Evolutionary conservation across 2,113 vertebrate genomes (phyloP).

Genomic region (Sterna hirundo): DNA sequence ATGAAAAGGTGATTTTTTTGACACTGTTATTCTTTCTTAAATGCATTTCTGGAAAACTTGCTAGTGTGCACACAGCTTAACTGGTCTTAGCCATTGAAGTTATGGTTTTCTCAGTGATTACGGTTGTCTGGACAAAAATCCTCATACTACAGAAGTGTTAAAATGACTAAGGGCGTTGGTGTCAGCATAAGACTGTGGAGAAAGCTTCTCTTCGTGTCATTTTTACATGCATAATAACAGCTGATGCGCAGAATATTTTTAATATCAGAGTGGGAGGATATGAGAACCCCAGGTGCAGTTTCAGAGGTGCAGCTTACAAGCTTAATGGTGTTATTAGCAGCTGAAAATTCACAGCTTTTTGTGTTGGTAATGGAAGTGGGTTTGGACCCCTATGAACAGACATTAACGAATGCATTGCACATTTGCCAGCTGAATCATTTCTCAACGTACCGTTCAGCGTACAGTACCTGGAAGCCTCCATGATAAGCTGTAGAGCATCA

Average conservation of each 20-base stretch:
- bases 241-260: slow-evolving; percentile 49
- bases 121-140: background rate
- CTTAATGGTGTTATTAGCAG: slow-evolving; percentile 10
- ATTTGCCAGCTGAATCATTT: background rate
- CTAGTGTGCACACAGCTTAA: background rate
- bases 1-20: background rate
- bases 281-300: slow-evolving; percentile 51
- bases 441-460: background rate
- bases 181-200: slow-evolving; percentile 12
- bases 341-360: slow-evolving; percentile 39
- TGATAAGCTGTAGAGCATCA: background rate
- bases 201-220: slow-evolving; percentile 31
- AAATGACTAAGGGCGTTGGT: slow-evolving; percentile 12
- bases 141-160: background rate
- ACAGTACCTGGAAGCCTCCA: background rate
- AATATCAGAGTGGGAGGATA: slow-evolving; percentile 60
- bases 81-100: background rate
- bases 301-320: slow-evolving; percentile 14
- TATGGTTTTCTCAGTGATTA: background rate
- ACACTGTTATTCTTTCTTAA: background rate
- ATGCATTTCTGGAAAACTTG: background rate
- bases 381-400: background rate
- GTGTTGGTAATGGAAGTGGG: background rate
- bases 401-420: background rate
- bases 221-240: slow-evolving; percentile 40